Evolutionary conservation across 2,113 vertebrate genomes (phyloP), one percentile per base, ranked within the genome.

Genomic region (Toxotes jaculatrix): DNA sequence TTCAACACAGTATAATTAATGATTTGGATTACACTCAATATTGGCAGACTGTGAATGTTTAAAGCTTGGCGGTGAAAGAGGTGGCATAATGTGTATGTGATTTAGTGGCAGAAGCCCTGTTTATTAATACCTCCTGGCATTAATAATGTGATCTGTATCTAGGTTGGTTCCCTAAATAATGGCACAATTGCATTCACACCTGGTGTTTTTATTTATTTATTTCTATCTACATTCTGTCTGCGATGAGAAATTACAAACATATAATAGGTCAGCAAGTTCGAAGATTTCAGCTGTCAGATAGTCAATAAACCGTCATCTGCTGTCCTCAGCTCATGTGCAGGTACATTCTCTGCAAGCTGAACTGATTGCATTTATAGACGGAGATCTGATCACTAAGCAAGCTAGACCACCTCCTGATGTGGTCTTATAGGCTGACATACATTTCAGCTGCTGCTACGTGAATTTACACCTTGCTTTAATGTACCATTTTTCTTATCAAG

Each of bases 391-490:
- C 12, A 40, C 9, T 73, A 38, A 66, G 12, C 16, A n/a, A 69
- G 32, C 9, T 34, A 51, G 43, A 68, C 36, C 36, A 65, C 55
- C 34, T 55, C 61, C 43, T 67, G 64, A 79, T 87, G 78, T 56
- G 42, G 7, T 49, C 4, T 77, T 27, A 27, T 38, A 68, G 64
- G 70, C 40, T 51, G 49, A 7, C 76, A 51, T 71, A 5, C 14
- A 31, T 81, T 79, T 19, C 49, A 67, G 74, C 73, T 74, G 38
- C 74, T 59, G 12, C 23, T 59, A 47, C 49, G 79, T 61, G 13
- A 8, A 65, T 82, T 72, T 74, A 61, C 31, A 51, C 27, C 38
- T 38, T 38, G 16, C 17, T 63, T 57, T 75, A 56, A 61, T 71
- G 56, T 77, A 62, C n/a, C 2, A 4, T 53, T 83, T 56, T 59